phyloP scores from a whole-genome alignment of 1,140 invertebrate genomes.

The Steinernema khuongi region DNA sequence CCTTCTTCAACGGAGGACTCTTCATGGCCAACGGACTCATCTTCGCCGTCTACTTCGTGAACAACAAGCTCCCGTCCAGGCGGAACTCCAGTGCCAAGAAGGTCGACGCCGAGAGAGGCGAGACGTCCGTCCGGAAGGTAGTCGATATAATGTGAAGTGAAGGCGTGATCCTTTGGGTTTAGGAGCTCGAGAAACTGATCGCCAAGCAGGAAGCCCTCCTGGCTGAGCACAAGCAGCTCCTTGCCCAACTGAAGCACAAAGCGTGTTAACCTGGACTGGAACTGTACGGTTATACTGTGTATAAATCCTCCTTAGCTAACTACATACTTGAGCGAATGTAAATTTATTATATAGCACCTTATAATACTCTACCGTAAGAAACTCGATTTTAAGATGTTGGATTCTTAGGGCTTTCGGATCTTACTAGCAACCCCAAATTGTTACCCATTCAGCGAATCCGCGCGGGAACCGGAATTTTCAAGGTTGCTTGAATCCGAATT shows the following conservation, averaged over 20 bases:
- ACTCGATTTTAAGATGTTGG: too few species aligned
- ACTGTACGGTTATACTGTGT: too few species aligned
- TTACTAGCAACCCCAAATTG: too few species aligned
- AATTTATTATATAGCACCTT: too few species aligned
- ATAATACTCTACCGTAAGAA: too few species aligned
- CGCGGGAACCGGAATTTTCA: too few species aligned
- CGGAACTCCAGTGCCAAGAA: not conserved
- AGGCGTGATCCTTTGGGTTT: not conserved
- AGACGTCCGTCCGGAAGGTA: not conserved
- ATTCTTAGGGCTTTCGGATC: too few species aligned
- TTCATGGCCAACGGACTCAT: not conserved
- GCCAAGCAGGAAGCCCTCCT: not conserved
- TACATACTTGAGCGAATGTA: too few species aligned
- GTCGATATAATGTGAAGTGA: not conserved
- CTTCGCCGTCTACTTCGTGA: not conserved
- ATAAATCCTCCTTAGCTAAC: too few species aligned
- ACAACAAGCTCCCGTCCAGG: not conserved
- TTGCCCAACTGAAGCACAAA: not conserved
- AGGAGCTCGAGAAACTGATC: constrained; percentile 3
- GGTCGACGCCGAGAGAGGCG: not conserved
- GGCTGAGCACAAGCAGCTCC: not conserved
- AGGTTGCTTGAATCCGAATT: too few species aligned
- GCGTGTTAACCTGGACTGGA: not conserved
- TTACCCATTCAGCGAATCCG: too few species aligned
- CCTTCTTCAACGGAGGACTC: not conserved